These are phyloP conservation scores for Siderastrea radians DNA, from an alignment of 92 coral and sea anemone species.

Conservation along the genomic window DNA sequence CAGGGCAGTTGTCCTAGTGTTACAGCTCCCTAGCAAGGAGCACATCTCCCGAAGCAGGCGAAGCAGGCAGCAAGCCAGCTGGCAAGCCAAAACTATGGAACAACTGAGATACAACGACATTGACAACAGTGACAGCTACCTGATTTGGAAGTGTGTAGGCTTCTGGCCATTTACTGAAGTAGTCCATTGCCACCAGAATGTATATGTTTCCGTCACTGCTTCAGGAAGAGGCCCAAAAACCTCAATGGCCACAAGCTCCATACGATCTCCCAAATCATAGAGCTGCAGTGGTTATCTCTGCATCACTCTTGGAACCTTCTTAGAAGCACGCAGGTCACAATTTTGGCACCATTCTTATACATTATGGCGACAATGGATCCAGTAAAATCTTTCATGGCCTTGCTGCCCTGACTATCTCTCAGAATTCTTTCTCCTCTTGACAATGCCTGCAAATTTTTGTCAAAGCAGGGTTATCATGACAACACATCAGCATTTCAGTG, in stretches of 20 bases:
- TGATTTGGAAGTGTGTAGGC: conserved; percentile 57
- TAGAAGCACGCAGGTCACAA: conserved; percentile 54
- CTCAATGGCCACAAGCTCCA: conserved; percentile 25
- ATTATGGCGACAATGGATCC: conserved; percentile 29
- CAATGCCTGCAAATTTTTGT: conserved; percentile 15
- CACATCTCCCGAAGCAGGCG: conserved; percentile 41
- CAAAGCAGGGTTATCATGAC: conserved; percentile 28
- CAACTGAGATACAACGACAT: conserved; percentile 45
- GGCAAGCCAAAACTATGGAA: conserved; percentile 51
- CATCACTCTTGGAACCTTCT: conserved; percentile 45
- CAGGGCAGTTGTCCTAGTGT: conserved; percentile 51
- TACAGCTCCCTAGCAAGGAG: conserved; percentile 35
- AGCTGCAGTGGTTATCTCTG: conserved; percentile 27
- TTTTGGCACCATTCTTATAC: conserved; percentile 52
- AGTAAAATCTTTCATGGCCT: conserved; percentile 50
- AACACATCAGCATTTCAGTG: conserved; percentile 38
- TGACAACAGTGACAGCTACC: conserved; percentile 41
- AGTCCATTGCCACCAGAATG: conserved; percentile 30
- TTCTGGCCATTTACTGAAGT: conserved; percentile 49
- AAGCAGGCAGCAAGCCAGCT: conserved; percentile 32
- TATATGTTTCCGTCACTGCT: conserved; percentile 5
- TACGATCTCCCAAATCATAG: conserved; percentile 22
- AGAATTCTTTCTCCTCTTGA: not conserved
- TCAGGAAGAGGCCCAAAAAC: conserved; percentile 27
- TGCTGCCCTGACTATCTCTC: conserved; percentile 46